phyloP scores from a whole-genome alignment of 1,140 invertebrate genomes.

The Ostrea edulis region DNA sequence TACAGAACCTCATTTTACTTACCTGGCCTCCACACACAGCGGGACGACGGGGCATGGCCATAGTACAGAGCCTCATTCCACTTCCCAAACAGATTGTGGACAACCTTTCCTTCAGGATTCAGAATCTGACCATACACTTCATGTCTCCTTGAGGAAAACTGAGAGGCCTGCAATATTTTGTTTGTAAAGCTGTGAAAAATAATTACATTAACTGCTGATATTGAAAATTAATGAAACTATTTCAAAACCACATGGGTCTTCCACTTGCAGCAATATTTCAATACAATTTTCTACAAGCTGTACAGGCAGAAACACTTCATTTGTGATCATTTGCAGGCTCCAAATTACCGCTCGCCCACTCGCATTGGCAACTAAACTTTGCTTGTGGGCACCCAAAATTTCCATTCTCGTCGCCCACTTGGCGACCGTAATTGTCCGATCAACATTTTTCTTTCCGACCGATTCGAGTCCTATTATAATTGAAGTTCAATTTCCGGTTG shows the following conservation, averaged over 20 bases:
- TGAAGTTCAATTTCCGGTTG: too few species aligned
- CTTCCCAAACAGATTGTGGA: constrained; percentile 87
- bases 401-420: too few species aligned
- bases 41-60: constrained; percentile 84
- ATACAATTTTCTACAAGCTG: too few species aligned
- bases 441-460: too few species aligned
- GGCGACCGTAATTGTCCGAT: too few species aligned
- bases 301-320: too few species aligned
- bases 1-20: not conserved
- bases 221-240: too few species aligned
- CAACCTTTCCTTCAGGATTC: constrained; percentile 82
- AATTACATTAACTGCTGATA: not conserved
- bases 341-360: too few species aligned
- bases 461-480: too few species aligned
- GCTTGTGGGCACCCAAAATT: too few species aligned
- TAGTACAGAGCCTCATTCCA: constrained; percentile 91
- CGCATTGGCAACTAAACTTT: too few species aligned
- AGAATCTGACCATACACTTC: constrained; percentile 87
- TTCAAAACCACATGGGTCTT: not conserved
- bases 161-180: constrained; percentile 83
- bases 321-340: too few species aligned
- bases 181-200: not conserved
- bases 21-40: constrained; percentile 89
- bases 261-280: not conserved
- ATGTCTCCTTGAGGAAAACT: constrained; percentile 87